Base-by-base conservation (phyloP, 2,797 vertebrate species). In the Danio albolineatus region DNA sequence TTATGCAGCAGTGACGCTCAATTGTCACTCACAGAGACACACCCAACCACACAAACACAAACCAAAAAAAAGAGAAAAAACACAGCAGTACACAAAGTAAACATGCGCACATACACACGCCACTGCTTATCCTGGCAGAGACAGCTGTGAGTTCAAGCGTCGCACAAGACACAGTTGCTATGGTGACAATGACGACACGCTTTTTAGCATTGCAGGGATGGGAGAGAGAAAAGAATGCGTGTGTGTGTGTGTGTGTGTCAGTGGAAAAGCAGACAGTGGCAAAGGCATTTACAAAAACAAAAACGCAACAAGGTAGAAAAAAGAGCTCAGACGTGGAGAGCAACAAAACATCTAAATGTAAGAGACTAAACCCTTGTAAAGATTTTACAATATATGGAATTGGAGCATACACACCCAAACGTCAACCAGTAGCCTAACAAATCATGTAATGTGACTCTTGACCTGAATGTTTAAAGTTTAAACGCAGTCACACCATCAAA, bases 121-220 rank as follows among this genome's bases (percentile, higher is more conserved):
- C 51, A 7, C 74, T 85, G 71, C 82, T 84, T 83, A 83, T 87
- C 84, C 83, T 90, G 80, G 89, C 88, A 87, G 83, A 90, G 89
- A 87, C 90, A 90, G 89, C 89, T 89, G 89, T 85, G 85, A 85
- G 86, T 91, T 82, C 86, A 81, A 82, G 86, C 85, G 86, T 90
- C 87, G 88, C 86, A 85, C 85, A 89, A 85, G 88, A 90, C 90
- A 91, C 90, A 91, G 93, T 94, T 94, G 88, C 92, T 90, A 93
- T 93, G 91, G 92, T 72, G 82, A 94, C 78, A 74, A 84, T 80
- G 88, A 91, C 86, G 88, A 88, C 85, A 89, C 88, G 89, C 89
- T 90, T 92, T 91, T 87, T 90, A 90, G 87, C 88, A 91, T 90
- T 89, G 89, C 88, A 83, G 84, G 81, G 81, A 90, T 72, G 82